These are phyloP conservation scores for Aleiodes testaceus DNA, from an alignment of 2,888 invertebrate species.

Conservation along the genomic window DNA sequence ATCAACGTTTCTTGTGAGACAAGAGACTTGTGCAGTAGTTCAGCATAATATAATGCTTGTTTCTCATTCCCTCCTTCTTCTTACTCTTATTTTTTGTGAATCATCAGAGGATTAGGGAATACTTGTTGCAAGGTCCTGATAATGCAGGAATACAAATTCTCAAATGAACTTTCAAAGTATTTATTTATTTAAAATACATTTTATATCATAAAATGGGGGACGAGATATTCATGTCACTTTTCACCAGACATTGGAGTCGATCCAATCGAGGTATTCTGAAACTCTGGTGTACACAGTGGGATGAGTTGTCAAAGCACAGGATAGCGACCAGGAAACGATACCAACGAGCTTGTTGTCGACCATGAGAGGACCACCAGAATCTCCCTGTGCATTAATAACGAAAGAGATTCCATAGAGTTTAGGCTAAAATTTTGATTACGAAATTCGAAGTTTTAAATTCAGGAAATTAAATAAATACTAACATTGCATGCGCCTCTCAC, in stretches of 20 bases:
- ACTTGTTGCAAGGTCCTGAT: no score
- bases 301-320: conserved; percentile 58
- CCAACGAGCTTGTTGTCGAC: conserved; percentile 60
- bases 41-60: no score
- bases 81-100: no score
- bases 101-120: no score
- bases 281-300: conserved; percentile 64
- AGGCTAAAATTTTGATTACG: not conserved
- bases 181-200: no score
- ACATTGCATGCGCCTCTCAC: conserved; percentile 54
- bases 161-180: no score
- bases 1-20: no score
- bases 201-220: no score
- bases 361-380: conserved; percentile 65
- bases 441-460: not conserved
- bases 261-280: conserved; percentile 56
- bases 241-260: conserved; percentile 45
- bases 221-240: no score
- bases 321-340: conserved; percentile 62
- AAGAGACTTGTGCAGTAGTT: no score
- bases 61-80: no score
- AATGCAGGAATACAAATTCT: no score
- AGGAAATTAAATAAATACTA: conserved; percentile 28
- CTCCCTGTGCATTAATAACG: conserved; percentile 58
- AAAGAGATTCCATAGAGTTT: not conserved